Percentiles rank a stretch among this genome's conserved stretches.
These are phyloP conservation scores for Lasioglossum albipes DNA, from an alignment of 1,140 invertebrate species.

Conservation along the genomic window DNA sequence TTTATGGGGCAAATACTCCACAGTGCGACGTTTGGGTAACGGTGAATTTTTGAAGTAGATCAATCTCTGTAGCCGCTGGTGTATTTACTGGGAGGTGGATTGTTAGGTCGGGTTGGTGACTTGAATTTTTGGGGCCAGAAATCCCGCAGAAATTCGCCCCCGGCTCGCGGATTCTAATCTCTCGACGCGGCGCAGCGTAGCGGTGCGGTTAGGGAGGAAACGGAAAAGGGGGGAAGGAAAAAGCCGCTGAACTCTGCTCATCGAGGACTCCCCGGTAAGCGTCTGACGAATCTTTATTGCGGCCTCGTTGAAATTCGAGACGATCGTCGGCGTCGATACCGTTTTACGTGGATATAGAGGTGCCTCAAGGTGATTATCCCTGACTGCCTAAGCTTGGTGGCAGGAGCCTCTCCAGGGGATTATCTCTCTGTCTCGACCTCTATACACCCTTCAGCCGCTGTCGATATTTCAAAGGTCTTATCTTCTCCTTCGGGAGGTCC, in stretches of 20 bases:
- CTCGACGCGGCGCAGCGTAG: background rate
- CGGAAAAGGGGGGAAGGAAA: background rate
- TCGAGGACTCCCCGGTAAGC: constrained; percentile 36
- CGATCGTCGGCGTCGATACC: constrained; percentile 67
- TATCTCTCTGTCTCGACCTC: constrained; percentile 69
- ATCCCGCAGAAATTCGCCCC: background rate
- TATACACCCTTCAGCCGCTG: constrained; percentile 73
- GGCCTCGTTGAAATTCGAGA: constrained; percentile 69
- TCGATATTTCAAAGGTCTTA: constrained; percentile 77
- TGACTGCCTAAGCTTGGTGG: constrained; percentile 74
- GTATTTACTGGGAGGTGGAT: background rate
- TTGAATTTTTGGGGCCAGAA: constrained; percentile 26
- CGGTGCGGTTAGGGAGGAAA: no score
- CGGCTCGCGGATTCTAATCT: constrained; percentile 41
- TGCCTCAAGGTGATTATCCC: constrained; percentile 75
- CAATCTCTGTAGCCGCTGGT: background rate
- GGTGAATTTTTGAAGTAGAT: no score
- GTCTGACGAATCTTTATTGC: constrained; percentile 63
- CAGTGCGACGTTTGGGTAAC: no score
- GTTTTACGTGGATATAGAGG: constrained; percentile 69
- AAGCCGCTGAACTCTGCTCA: constrained; percentile 39
- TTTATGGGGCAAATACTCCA: no score
- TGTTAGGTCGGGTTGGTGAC: background rate
- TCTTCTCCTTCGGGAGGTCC: constrained; percentile 71
- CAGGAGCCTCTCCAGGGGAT: constrained; percentile 71